phyloP scores from a whole-genome alignment of 2,797 vertebrate species.

The Cyclura pinguis region DNA sequence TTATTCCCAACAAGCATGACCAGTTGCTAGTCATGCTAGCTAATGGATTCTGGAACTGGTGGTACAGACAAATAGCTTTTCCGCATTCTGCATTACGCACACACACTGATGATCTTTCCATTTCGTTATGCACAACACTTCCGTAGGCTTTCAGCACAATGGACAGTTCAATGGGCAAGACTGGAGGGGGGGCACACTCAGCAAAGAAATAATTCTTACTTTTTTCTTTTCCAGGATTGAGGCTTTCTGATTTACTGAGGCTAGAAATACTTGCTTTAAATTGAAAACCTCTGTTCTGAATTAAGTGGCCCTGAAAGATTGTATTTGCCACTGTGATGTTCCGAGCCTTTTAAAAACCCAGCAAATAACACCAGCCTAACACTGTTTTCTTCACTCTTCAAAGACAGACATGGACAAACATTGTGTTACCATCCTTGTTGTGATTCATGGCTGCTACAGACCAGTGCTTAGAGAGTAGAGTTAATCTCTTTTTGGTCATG shows the following conservation, averaged over 20 bases:
- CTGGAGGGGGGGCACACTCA: neutral
- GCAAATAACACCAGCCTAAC: slow-evolving; percentile 35
- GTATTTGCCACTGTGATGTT: slow-evolving; percentile 60
- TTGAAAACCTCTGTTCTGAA: slow-evolving; percentile 14
- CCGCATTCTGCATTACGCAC: neutral
- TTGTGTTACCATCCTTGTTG: slow-evolving; percentile 45
- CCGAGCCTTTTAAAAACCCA: slow-evolving; percentile 46
- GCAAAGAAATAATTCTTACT: neutral
- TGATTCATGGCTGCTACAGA: neutral
- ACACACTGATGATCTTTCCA: neutral
- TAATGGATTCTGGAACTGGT: too few relatives aligned
- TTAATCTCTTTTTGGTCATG: neutral
- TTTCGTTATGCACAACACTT: neutral
- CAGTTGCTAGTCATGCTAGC: too few relatives aligned
- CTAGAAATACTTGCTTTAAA: slow-evolving; percentile 12
- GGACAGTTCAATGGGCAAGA: neutral
- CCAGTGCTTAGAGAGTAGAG: neutral
- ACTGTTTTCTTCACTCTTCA: slow-evolving; percentile 42
- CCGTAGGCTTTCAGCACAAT: neutral
- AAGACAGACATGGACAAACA: slow-evolving; percentile 49
- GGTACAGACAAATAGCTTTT: too few relatives aligned
- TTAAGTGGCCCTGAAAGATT: slow-evolving; percentile 52
- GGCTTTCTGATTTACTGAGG: neutral
- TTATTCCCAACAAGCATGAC: too few relatives aligned
- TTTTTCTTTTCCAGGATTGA: neutral